Percentiles rank a stretch among this genome's conserved stretches.
Conservation (phyloP, 2,113 vertebrate genomes). For the Cinclus cinclus region DNA sequence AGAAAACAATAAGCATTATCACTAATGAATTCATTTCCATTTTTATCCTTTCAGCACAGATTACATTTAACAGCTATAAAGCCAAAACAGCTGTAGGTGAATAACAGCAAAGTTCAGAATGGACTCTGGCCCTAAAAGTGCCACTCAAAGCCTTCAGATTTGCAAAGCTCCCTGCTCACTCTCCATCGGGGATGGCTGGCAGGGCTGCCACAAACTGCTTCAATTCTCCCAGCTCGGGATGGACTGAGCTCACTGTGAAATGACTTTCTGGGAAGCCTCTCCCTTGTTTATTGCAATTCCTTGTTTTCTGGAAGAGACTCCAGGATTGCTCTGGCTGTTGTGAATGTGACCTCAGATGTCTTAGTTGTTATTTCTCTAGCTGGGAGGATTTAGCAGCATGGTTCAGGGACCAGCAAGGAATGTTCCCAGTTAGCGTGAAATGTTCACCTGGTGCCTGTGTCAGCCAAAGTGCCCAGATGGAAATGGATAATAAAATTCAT, state of each 20-base stretch:
- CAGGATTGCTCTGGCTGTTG: not conserved
- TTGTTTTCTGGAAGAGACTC: not conserved
- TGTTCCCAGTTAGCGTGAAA: not conserved
- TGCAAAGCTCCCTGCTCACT: not conserved
- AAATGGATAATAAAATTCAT: not conserved
- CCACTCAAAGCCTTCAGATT: not conserved
- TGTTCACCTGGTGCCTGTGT: not conserved
- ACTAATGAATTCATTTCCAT: not conserved
- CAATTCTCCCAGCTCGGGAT: not conserved
- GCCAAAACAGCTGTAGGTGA: not conserved
- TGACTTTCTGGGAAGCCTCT: constrained; percentile 33
- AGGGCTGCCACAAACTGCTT: not conserved
- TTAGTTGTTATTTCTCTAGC: not conserved
- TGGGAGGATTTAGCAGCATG: not conserved
- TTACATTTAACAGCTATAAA: not conserved
- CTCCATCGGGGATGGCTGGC: not conserved
- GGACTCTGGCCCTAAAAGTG: not conserved
- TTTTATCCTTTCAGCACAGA: not conserved
- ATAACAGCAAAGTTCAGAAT: not conserved
- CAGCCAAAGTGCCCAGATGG: not conserved
- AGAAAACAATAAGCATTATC: not conserved
- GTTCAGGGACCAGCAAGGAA: not conserved
- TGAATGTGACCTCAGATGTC: not conserved
- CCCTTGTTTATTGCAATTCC: constrained; percentile 20
- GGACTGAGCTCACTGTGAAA: constrained; percentile 14